phyloP scores from a whole-genome alignment of 2,113 vertebrate species.

The Pipa parva region DNA sequence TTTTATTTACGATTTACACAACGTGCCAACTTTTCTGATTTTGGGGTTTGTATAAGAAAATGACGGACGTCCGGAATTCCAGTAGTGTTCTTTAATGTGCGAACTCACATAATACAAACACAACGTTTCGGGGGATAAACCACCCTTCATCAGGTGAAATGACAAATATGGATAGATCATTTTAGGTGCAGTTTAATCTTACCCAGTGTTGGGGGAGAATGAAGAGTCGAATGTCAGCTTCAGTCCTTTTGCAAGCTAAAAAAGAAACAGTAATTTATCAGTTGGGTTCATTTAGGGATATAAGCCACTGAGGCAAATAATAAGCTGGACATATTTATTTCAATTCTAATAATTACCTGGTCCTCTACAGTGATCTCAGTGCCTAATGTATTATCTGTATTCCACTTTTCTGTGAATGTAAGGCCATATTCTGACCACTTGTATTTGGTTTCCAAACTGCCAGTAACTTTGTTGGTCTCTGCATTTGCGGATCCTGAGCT shows the following conservation, averaged over 20 bases:
- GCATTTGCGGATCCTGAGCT: conserved; percentile 92
- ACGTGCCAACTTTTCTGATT: too few species aligned
- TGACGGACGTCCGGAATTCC: too few species aligned
- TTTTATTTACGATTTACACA: too few species aligned
- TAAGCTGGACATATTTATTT: too few species aligned
- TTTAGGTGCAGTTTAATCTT: conserved; percentile 53
- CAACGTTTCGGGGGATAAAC: too few species aligned
- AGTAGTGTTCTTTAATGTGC: too few species aligned
- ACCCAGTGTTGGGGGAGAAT: conserved; percentile 98
- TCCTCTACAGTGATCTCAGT: conserved; percentile 92
- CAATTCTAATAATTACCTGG: conserved; percentile 70
- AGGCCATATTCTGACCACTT: conserved; percentile 88
- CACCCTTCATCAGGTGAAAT: too few species aligned
- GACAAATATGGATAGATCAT: too few species aligned
- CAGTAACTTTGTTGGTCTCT: conserved; percentile 89
- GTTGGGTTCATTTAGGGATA: conserved; percentile 47
- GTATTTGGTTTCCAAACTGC: conserved; percentile 95
- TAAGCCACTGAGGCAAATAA: conserved; percentile 12
- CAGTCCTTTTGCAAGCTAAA: conserved; percentile 82
- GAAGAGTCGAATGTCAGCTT: conserved; percentile 95
- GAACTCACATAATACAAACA: too few species aligned
- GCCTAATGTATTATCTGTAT: conserved; percentile 92
- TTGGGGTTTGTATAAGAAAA: too few species aligned
- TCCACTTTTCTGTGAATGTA: conserved; percentile 96
- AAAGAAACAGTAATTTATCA: conserved; percentile 51